These are phyloP conservation scores for Mastacembelus armatus DNA, from an alignment of 2,797 vertebrate species.

Conservation along the genomic window DNA sequence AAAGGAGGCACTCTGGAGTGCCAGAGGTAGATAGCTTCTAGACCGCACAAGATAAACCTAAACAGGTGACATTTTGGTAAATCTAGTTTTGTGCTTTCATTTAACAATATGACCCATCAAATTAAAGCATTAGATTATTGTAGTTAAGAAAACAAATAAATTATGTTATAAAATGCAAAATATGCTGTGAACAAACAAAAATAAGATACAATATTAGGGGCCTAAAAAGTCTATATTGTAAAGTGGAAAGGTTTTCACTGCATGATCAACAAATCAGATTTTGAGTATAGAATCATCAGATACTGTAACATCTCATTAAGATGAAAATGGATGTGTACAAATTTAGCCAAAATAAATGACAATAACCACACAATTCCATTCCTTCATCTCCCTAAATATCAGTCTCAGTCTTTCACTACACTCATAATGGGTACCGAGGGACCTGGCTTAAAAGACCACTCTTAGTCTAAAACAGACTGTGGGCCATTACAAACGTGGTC, in stretches of 20 bases:
- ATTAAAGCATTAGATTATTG: neutral
- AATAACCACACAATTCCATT: conserved; percentile 14
- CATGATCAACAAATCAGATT: neutral
- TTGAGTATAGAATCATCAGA: neutral
- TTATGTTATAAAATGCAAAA: neutral
- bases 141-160: no score
- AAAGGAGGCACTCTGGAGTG: neutral
- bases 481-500: conserved; percentile 63
- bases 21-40: neutral
- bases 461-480: conserved; percentile 57
- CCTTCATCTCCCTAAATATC: conserved; percentile 28
- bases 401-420: no score
- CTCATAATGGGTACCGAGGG: conserved; percentile 48
- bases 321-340: neutral
- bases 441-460: conserved; percentile 57
- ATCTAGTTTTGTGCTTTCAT: neutral
- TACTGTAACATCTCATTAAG: neutral
- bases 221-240: neutral
- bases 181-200: neutral
- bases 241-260: neutral
- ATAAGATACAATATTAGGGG: neutral
- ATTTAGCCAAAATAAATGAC: conserved; percentile 8
- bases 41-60: neutral
- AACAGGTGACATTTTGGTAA: neutral
- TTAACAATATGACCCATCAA: neutral